These are phyloP conservation scores for Canis aureus DNA, from an alignment of 2,113 vertebrate genomes.

Conservation along the genomic window DNA sequence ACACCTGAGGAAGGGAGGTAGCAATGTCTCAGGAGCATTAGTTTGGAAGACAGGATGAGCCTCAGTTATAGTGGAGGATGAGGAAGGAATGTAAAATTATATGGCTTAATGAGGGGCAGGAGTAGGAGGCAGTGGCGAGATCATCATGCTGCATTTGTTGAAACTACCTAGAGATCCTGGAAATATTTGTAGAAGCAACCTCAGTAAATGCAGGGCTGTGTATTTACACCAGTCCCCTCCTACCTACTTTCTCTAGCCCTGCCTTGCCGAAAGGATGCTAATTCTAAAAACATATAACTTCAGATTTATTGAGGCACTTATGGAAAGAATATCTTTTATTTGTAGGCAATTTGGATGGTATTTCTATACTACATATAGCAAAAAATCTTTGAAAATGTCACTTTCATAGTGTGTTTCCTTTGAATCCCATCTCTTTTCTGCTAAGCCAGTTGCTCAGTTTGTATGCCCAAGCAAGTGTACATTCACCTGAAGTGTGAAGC, in stretches of 20 bases:
- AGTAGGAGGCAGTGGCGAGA: neutral
- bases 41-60: neutral
- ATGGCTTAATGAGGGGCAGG: neutral
- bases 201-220: neutral
- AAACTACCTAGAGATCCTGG: neutral
- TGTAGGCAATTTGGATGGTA: neutral
- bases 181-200: neutral
- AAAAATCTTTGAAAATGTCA: conserved; percentile 48
- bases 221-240: neutral
- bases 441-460: neutral
- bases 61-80: neutral
- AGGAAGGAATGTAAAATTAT: neutral
- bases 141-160: neutral
- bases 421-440: neutral
- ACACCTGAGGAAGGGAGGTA: neutral
- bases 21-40: neutral
- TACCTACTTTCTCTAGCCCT: neutral
- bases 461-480: neutral
- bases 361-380: neutral
- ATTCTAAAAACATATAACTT: neutral
- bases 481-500: neutral
- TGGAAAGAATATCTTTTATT: neutral
- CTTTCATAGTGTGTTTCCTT: neutral
- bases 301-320: neutral
- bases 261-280: neutral